Conservation (phyloP, 2,113 vertebrate species). For the Illadopsis cleaveri region DNA sequence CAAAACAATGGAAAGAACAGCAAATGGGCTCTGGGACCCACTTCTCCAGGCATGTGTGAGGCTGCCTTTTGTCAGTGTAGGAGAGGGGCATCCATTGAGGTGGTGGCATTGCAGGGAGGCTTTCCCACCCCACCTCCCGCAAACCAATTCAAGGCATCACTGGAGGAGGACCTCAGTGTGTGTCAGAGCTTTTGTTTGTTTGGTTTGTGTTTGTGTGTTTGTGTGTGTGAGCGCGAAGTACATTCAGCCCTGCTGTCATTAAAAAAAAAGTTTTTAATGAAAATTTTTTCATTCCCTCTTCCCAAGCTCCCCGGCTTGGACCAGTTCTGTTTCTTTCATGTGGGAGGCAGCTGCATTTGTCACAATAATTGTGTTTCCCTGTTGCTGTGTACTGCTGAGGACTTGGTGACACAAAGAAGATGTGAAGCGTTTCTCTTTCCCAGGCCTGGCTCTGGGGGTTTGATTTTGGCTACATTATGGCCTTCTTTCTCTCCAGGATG, state of each 20-base stretch:
- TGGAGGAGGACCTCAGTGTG: conserved; percentile 18
- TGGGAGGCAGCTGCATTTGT: conserved; percentile 57
- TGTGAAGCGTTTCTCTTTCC: not conserved
- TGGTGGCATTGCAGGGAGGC: not conserved
- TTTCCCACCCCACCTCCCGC: not conserved
- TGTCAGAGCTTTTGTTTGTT: conserved; percentile 6
- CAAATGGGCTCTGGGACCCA: not conserved
- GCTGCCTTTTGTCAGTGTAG: conserved; percentile 5
- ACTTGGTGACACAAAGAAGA: conserved; percentile 33
- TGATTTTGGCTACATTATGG: not conserved
- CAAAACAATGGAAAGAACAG: conserved; percentile 62
- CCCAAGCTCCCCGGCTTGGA: not conserved
- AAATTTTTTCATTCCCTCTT: conserved; percentile 24
- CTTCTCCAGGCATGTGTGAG: not conserved
- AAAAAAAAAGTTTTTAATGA: not conserved
- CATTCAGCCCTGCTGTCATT: not conserved
- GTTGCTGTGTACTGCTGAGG: not conserved
- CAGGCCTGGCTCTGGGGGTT: not conserved
- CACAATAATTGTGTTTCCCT: conserved; percentile 30
- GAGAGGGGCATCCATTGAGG: not conserved
- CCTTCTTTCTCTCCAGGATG: not conserved
- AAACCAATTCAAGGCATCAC: not conserved
- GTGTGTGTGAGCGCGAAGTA: not conserved
- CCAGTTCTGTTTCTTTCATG: conserved; percentile 52
- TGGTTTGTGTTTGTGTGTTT: not conserved